These are phyloP conservation scores for Ophion ellenae DNA, from an alignment of 2,888 invertebrate species.

Conservation along the genomic window DNA sequence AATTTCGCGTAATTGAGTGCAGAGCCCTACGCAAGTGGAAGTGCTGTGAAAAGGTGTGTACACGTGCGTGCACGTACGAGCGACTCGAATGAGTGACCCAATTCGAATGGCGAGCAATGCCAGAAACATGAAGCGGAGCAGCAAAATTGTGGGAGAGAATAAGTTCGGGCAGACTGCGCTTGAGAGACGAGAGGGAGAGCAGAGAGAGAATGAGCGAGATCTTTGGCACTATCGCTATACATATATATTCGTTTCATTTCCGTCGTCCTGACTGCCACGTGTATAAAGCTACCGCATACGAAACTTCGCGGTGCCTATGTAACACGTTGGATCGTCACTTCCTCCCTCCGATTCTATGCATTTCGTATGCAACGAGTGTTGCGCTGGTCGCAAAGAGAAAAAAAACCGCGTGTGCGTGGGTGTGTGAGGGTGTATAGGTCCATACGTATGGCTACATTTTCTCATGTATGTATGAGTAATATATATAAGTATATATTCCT, in stretches of 20 bases:
- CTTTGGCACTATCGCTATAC: conserved; percentile 40
- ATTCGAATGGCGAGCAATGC: conserved; percentile 68
- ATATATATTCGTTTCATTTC: conserved; percentile 65
- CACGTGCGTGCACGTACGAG: conserved; percentile 14
- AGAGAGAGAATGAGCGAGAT: conserved; percentile 42
- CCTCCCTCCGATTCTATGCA: conserved; percentile 71
- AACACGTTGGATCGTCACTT: conserved; percentile 66
- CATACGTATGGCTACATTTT: neutral
- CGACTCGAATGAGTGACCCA: conserved; percentile 71
- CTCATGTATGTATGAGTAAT: neutral
- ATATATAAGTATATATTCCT: neutral
- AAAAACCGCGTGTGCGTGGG: conserved; percentile 8
- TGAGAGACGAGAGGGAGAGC: conserved; percentile 22
- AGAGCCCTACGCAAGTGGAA: conserved; percentile 17
- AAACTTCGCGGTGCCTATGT: conserved; percentile 55
- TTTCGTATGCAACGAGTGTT: conserved; percentile 73
- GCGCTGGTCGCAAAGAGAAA: conserved; percentile 44
- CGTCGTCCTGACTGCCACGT: conserved; percentile 62
- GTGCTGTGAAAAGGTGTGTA: conserved; percentile 33
- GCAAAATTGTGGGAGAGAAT: conserved; percentile 53
- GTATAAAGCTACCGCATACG: conserved; percentile 30
- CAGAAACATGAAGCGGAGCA: conserved; percentile 45
- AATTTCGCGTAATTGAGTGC: neutral
- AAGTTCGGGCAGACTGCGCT: conserved; percentile 18
- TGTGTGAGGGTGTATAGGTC: neutral